phyloP scores from a whole-genome alignment of 2,888 invertebrate genomes.

The Andrena dorsata region DNA sequence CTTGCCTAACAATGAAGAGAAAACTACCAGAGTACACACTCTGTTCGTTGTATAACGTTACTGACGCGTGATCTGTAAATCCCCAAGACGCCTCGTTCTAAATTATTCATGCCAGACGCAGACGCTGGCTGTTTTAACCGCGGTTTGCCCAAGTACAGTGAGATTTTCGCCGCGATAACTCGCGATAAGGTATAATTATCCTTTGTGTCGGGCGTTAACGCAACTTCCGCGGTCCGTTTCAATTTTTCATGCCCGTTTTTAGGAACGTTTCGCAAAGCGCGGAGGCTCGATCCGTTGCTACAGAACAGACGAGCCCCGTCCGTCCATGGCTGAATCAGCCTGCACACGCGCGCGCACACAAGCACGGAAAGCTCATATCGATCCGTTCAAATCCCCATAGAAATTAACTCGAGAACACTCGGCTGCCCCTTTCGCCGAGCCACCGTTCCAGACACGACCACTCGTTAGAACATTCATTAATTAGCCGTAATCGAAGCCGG shows the following conservation, averaged over 20 bases:
- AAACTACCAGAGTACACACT: too few species aligned
- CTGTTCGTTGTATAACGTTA: neutral
- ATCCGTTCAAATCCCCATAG: conserved; percentile 74
- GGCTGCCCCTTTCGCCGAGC: conserved; percentile 68
- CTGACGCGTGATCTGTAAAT: conserved; percentile 14
- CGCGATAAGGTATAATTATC: conserved; percentile 30
- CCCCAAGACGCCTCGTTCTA: conserved; percentile 6
- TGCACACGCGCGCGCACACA: conserved; percentile 36
- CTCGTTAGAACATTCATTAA: conserved; percentile 73
- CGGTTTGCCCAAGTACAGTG: neutral
- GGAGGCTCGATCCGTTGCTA: conserved; percentile 28
- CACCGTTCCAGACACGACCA: conserved; percentile 68
- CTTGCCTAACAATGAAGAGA: too few species aligned
- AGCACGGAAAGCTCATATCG: conserved; percentile 64
- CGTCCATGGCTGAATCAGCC: conserved; percentile 45
- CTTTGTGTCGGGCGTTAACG: conserved; percentile 8
- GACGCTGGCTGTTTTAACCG: conserved; percentile 15
- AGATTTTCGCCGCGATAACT: conserved; percentile 42
- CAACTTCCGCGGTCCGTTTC: conserved; percentile 9
- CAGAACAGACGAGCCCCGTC: conserved; percentile 22
- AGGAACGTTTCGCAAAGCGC: conserved; percentile 1
- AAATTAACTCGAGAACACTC: conserved; percentile 75
- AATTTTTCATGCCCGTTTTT: conserved; percentile 1
- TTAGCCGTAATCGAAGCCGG: conserved; percentile 72
- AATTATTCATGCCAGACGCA: conserved; percentile 19